A percentile compares a stretch with the other conserved stretches of the same genome.
Conservation (phyloP, 2,797 vertebrate genomes). For the Atherinosoma microstoma region DNA sequence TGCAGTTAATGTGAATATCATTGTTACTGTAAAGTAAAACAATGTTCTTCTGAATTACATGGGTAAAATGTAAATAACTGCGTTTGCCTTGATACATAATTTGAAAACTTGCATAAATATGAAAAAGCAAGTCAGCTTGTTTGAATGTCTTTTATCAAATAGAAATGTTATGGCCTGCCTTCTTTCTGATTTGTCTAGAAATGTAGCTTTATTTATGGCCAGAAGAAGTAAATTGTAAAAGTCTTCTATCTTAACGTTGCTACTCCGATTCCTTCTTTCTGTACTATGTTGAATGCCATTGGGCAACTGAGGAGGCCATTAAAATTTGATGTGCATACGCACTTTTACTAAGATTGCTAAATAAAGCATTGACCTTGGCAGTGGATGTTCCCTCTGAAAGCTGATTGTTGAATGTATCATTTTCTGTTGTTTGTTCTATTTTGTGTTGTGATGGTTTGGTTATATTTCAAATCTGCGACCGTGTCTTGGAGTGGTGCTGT, state of each 20-base stretch:
- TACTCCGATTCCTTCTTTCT: neutral
- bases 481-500: neutral
- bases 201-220: neutral
- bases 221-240: neutral
- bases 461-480: neutral
- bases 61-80: neutral
- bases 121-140: neutral
- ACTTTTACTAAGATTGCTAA: neutral
- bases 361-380: neutral
- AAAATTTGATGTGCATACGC: neutral
- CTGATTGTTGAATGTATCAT: neutral
- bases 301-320: too few relatives aligned
- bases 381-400: neutral
- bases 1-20: neutral
- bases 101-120: neutral
- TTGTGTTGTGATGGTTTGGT: neutral
- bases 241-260: neutral
- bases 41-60: neutral
- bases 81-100: neutral
- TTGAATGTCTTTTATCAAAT: neutral
- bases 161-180: neutral
- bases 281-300: too few relatives aligned
- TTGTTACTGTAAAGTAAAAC: neutral
- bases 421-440: neutral
- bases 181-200: neutral